phyloP scores from a whole-genome alignment of 2,888 invertebrate genomes.

The Dryadula phaetusa region DNA sequence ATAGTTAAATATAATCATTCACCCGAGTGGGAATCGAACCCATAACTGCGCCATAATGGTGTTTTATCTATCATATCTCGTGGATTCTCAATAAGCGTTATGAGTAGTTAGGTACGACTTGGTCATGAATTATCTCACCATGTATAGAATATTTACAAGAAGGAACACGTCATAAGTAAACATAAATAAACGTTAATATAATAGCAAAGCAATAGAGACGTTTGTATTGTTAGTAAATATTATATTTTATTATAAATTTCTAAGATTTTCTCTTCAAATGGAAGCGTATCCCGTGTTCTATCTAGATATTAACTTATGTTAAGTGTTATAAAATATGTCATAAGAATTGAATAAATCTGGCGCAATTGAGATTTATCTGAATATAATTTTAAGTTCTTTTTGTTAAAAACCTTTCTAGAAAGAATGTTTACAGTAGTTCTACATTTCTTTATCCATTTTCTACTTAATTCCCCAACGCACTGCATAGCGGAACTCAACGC shows the following conservation, averaged over 20 bases:
- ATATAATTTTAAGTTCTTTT: too few relatives aligned
- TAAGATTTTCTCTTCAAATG: not conserved
- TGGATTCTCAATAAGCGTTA: not conserved
- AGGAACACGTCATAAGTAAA: conserved; percentile 6
- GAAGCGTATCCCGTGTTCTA: not conserved
- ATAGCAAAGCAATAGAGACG: not conserved
- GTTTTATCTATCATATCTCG: not conserved
- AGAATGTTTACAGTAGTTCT: too few relatives aligned
- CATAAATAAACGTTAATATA: conserved; percentile 5
- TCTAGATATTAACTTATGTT: too few relatives aligned
- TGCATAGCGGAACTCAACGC: too few relatives aligned
- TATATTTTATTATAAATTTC: not conserved
- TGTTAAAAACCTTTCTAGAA: too few relatives aligned
- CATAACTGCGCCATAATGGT: not conserved
- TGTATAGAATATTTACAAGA: conserved; percentile 3
- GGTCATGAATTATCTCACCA: not conserved
- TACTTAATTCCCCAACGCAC: too few relatives aligned
- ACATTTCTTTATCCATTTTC: too few relatives aligned
- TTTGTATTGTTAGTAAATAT: not conserved
- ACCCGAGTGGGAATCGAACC: not conserved
- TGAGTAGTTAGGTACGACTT: not conserved
- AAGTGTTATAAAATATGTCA: too few relatives aligned
- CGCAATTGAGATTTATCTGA: too few relatives aligned
- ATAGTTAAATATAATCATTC: too few relatives aligned
- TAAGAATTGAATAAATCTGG: too few relatives aligned